Base-by-base conservation (phyloP, 1,140 invertebrate genomes). In the Heliconius hermathena region DNA sequence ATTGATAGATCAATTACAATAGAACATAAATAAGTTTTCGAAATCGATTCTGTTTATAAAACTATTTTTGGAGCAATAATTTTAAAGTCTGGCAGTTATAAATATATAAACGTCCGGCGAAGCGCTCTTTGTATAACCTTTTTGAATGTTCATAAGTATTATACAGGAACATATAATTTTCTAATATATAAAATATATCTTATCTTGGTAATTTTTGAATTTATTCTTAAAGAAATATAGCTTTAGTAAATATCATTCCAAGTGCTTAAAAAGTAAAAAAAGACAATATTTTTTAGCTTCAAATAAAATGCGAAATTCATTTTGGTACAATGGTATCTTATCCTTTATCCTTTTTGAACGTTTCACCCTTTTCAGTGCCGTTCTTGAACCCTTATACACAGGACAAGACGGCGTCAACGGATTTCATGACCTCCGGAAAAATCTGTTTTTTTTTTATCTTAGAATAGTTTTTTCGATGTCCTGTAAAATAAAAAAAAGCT, bases 341-440 rank as follows among this genome's bases (percentile, higher is more conserved):
- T 66, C 60, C 60, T 66, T 66, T 26, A 22, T 29, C 60, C 60
- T 66, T 26, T 29, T 66, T 66, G 22, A 29, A 66, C 76, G 26
- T 26, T 75, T 77, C 26, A 49, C 70, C 73, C 38, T 52, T 82
- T 78, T 84, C 83, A 78, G 76, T 80, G 81, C 93, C 90, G 91
- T 75, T 87, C 92, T 93, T 94, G 92, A 93, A 92, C 82, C 91
- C 89, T 91, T 77, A 72, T 90, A 91, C 89, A 87, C 81, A 91
- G 91, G 91, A 91, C 91, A 93, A 94, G 93, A 90, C 90, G 92
- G 89, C 87, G 84, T 57, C 78, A 90, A 85, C 78, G 86, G 87
- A 88, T 84, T 83, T 74, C 71, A 82, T 81, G 80, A 84, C 88
- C 81, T 87, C 84, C 85, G 85, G 84, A 81, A 84, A 26, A 29